Conservation (phyloP, 2,797 vertebrate species). For the Cirrhinus molitorella region DNA sequence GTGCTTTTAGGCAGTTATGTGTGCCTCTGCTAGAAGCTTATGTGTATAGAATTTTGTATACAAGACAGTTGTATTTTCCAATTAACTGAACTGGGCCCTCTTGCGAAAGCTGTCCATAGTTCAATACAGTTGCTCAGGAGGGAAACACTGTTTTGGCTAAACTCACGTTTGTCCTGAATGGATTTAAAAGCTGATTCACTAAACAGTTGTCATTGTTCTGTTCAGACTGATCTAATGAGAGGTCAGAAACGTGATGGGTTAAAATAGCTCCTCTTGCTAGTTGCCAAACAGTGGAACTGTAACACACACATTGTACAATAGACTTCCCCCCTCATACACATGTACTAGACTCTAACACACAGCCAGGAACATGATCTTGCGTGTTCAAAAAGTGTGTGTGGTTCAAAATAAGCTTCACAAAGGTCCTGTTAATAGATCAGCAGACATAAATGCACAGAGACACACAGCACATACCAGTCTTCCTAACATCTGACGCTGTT, state of each 20-base stretch:
- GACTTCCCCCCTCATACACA: constrained; percentile 24
- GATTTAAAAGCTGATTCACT: background rate
- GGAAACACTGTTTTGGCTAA: background rate
- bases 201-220: background rate
- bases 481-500: constrained; percentile 10
- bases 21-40: background rate
- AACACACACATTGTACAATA: background rate
- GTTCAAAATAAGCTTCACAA: constrained; percentile 49
- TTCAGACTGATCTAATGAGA: background rate
- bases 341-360: constrained; percentile 15
- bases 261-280: background rate
- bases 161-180: background rate
- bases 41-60: background rate
- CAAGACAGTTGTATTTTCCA: background rate
- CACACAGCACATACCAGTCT: constrained; percentile 24
- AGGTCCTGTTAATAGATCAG: constrained; percentile 48
- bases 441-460: constrained; percentile 35
- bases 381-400: constrained; percentile 44
- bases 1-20: background rate
- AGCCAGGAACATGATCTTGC: constrained; percentile 37
- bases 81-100: background rate
- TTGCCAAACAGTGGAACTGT: background rate
- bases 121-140: background rate
- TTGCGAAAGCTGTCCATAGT: background rate
- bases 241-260: background rate